Percentiles rank a stretch among this genome's conserved stretches.
Conservation (phyloP, 2,888 invertebrate species). For the Lasioglossum marginatum region DNA sequence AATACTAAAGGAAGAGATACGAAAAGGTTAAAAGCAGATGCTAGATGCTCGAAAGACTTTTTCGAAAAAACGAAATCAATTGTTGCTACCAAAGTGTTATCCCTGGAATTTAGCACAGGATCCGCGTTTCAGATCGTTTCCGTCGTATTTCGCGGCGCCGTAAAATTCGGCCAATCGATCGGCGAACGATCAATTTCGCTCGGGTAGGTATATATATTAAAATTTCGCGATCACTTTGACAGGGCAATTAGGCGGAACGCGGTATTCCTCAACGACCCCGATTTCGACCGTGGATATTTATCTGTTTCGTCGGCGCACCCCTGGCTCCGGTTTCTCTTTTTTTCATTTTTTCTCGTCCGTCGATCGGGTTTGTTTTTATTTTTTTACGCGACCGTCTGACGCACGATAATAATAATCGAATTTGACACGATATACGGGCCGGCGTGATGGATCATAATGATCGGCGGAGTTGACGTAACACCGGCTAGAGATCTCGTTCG, state of each 20-base stretch:
- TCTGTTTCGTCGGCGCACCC: slow-evolving; percentile 46
- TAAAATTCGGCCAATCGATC: not conserved
- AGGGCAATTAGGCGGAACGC: slow-evolving; percentile 60
- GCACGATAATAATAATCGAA: slow-evolving; percentile 67
- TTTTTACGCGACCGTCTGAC: slow-evolving; percentile 42
- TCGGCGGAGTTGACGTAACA: slow-evolving; percentile 60
- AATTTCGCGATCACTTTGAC: slow-evolving; percentile 38
- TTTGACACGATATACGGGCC: slow-evolving; percentile 57
- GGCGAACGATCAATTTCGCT: slow-evolving; percentile 2
- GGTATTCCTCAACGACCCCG: slow-evolving; percentile 52
- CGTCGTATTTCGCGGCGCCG: not conserved
- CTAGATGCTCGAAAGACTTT: not conserved
- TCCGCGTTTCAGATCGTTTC: not conserved
- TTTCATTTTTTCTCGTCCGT: slow-evolving; percentile 16
- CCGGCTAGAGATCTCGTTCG: slow-evolving; percentile 52
- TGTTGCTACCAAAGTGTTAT: not conserved
- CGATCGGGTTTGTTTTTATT: slow-evolving; percentile 29
- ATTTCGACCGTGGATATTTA: slow-evolving; percentile 53
- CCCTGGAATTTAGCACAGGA: not conserved
- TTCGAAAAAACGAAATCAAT: not conserved
- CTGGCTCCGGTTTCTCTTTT: slow-evolving; percentile 26
- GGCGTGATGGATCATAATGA: slow-evolving; percentile 69
- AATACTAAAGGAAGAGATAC: not conserved
- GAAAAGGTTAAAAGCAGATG: not conserved
- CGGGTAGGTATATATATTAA: slow-evolving; percentile 11